A percentile compares a stretch with the other conserved stretches of the same genome.
These are phyloP conservation scores for Nerophis ophidion DNA, from an alignment of 2,113 vertebrate genomes.

Conservation along the genomic window DNA sequence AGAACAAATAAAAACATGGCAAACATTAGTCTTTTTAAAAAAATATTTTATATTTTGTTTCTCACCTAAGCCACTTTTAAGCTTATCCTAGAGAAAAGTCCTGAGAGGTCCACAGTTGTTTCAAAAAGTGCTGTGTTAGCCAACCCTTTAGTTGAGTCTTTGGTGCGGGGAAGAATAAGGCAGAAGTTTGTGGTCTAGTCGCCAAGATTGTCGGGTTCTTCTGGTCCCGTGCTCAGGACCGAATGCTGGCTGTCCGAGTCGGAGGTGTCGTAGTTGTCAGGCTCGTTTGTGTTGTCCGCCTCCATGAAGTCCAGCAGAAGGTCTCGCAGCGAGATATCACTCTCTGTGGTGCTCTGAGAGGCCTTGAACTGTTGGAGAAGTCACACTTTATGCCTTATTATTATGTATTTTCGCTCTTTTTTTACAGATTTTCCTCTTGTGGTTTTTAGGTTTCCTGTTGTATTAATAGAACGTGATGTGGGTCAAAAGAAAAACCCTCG, in stretches of 20 bases:
- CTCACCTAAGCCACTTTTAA: too few relatives aligned
- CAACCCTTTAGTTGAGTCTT: not conserved
- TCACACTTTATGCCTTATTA: not conserved
- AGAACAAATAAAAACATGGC: too few relatives aligned
- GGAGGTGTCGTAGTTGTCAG: not conserved
- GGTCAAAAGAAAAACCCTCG: too few relatives aligned
- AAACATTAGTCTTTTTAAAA: too few relatives aligned
- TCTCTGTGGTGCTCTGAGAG: constrained; percentile 1
- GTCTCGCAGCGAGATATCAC: not conserved
- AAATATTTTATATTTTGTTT: too few relatives aligned
- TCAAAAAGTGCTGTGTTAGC: not conserved
- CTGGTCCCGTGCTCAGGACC: not conserved
- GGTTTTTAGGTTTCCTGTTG: too few relatives aligned
- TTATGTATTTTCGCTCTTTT: too few relatives aligned
- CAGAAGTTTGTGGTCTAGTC: not conserved
- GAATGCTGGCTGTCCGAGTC: constrained; percentile 1
- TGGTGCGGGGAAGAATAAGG: not conserved
- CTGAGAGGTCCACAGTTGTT: too few relatives aligned
- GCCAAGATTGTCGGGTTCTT: constrained; percentile 1
- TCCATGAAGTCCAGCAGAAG: constrained; percentile 3
- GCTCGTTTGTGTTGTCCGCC: not conserved
- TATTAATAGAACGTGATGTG: too few relatives aligned
- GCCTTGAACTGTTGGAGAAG: not conserved
- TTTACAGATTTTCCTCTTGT: too few relatives aligned
- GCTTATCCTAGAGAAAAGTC: too few relatives aligned